Base-by-base conservation (phyloP, 2,888 invertebrate species). In the Sinodicranocentrus sp. region DNA sequence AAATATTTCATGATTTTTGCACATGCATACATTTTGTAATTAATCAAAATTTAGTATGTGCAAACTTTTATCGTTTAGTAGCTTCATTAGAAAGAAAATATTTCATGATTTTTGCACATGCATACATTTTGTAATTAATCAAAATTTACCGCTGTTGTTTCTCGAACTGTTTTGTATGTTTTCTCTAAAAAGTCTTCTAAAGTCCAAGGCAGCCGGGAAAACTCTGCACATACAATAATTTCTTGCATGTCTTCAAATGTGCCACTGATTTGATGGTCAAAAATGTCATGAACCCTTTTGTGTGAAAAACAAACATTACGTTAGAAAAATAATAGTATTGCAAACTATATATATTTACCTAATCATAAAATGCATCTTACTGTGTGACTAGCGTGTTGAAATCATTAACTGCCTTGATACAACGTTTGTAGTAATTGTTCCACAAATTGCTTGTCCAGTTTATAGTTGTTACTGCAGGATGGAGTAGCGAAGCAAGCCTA, bases 371-470 rank as follows among this genome's bases (percentile, higher is more conserved):
- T 44, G 52, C 0, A 65, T 15, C 54, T 75, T 86, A 91, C 91
- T 92, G 90, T 73, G 92, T 92, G 89, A 94, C 93, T 80, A 94
- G 90, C 70, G 94, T 91, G 90, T 96, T 96, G 90, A 98, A 96
- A 77, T 94, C 94, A 87, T 94, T 93, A 25, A 98, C 94, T 21
- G 95, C 95, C 48, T 93, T 92, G 86, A 95, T 94, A 25, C 95
- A 95, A 73, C 93, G 92, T 82, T 94, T 93, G 84, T 95, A 94
- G 90, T 96, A 97, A 77, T 92, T 92, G 79, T 94, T 93, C 94
- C 98, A 97, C 87, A 94, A 94, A 17, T 94, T 93, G 84, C 95
- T 94, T 0, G 97, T 96, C 98, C 98, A 98, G 39, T 94, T 95
- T 15, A 98, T 93, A 13, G 93, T 92, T 23, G 93, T 93, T 28